Percentiles rank a stretch among this genome's conserved stretches.
Conservation (phyloP, 1,140 invertebrate species). For the Centruroides sculpturatus region DNA sequence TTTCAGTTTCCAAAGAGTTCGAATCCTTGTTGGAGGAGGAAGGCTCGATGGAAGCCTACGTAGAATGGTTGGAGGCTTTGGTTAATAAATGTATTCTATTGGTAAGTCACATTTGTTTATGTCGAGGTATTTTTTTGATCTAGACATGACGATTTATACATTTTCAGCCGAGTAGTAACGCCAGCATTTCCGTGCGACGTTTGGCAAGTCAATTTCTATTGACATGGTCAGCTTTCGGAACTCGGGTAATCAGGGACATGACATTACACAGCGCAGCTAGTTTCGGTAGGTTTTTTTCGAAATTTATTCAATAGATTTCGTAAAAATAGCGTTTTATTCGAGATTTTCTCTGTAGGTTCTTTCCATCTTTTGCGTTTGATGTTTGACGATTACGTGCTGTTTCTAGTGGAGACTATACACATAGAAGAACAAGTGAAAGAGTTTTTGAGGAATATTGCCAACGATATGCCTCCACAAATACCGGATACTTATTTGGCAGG, state of each 20-base stretch:
- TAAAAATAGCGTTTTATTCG: too few relatives aligned
- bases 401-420: constrained; percentile 33
- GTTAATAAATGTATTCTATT: constrained; percentile 33
- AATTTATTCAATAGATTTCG: too few relatives aligned
- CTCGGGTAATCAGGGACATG: constrained; percentile 36
- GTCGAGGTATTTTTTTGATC: too few relatives aligned
- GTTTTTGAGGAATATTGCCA: constrained; percentile 28
- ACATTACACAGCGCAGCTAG: constrained; percentile 37
- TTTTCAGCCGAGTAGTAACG: too few relatives aligned
- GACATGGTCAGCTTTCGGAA: constrained; percentile 37
- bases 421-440: constrained; percentile 30
- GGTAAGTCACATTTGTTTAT: constrained; percentile 19
- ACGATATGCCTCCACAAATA: constrained; percentile 20
- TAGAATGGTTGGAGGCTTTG: constrained; percentile 35
- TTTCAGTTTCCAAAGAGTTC: constrained; percentile 34
- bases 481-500: neutral
- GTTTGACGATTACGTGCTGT: constrained; percentile 39
- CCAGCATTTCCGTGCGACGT: constrained; percentile 18
- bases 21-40: constrained; percentile 34
- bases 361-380: constrained; percentile 39
- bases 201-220: constrained; percentile 34
- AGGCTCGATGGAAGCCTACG: constrained; percentile 32
- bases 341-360: constrained; percentile 27
- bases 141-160: too few relatives aligned
- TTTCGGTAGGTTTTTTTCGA: constrained; percentile 29